These are phyloP conservation scores for Protobothrops mucrosquamatus DNA, from an alignment of 2,113 vertebrate species.

Conservation along the genomic window DNA sequence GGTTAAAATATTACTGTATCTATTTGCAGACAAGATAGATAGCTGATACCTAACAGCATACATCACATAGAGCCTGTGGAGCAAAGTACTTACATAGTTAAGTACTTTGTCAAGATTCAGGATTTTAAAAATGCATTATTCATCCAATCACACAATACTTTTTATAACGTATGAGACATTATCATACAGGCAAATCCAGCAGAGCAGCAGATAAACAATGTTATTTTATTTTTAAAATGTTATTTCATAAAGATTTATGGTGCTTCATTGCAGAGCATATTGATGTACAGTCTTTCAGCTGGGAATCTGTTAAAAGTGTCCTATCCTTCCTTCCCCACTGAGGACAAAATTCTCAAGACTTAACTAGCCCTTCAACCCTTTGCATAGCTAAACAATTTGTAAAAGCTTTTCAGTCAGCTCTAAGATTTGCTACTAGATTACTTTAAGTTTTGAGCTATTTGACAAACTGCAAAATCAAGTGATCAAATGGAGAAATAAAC, in stretches of 20 bases:
- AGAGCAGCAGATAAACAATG: background rate
- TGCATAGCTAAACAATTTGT: background rate
- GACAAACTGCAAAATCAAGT: background rate
- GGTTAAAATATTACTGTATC: conserved; percentile 20
- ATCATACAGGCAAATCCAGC: conserved; percentile 3
- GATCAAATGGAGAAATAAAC: background rate
- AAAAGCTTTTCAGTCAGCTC: background rate
- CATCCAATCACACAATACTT: conserved; percentile 20
- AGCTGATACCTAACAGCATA: background rate
- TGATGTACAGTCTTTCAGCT: background rate
- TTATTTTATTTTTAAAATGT: conserved; percentile 1
- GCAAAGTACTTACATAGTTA: conserved; percentile 15
- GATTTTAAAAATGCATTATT: conserved; percentile 25
- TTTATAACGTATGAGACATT: conserved; percentile 4
- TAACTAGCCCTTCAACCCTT: background rate
- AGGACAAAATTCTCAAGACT: background rate
- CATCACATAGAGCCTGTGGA: background rate
- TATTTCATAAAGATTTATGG: conserved; percentile 16
- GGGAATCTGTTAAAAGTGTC: background rate
- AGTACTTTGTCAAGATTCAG: background rate
- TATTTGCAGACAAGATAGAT: conserved; percentile 18
- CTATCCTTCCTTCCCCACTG: background rate
- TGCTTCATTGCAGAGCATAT: background rate
- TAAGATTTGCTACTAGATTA: background rate
- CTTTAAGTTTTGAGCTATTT: background rate